Evolutionary conservation across 53 echinoderm and acorn worm species (phyloP).

Genomic region (Temnopleurus reevesii): DNA sequence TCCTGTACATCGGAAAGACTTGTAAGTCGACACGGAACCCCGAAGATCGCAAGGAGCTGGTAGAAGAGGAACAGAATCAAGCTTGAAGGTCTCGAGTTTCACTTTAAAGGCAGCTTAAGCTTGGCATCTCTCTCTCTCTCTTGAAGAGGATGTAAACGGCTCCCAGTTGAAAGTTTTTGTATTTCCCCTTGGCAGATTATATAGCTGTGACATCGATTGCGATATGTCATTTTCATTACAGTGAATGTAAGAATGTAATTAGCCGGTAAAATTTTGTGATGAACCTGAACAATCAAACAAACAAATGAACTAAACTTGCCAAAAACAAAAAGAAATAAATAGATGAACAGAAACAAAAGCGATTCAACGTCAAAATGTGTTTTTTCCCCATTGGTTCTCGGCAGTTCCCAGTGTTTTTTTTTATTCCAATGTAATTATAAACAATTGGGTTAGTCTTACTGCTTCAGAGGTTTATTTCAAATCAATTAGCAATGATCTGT

Average conservation of each 20-base stretch:
- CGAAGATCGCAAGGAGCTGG: constrained; percentile 49
- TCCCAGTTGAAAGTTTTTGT: background rate
- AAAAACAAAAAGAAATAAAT: background rate
- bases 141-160: too few species aligned
- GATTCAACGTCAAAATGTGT: too few species aligned
- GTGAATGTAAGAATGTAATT: background rate
- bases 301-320: background rate
- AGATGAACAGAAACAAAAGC: background rate
- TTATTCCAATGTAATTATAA: background rate
- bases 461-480: background rate
- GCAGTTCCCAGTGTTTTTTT: too few species aligned
- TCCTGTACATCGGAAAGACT: constrained; percentile 43
- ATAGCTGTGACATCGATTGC: background rate
- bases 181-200: background rate
- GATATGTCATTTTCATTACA: background rate
- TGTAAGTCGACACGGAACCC: constrained; percentile 42
- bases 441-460: background rate
- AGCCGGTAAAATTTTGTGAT: background rate
- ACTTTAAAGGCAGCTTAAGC: background rate
- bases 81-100: background rate
- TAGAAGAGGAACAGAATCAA: constrained; percentile 46
- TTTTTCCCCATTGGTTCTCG: too few species aligned
- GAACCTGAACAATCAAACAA: background rate
- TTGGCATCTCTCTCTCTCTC: background rate
- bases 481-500: background rate